Evolutionary conservation across 2,113 vertebrate species (phyloP).

Genomic region (Sphyrna mokarran): DNA sequence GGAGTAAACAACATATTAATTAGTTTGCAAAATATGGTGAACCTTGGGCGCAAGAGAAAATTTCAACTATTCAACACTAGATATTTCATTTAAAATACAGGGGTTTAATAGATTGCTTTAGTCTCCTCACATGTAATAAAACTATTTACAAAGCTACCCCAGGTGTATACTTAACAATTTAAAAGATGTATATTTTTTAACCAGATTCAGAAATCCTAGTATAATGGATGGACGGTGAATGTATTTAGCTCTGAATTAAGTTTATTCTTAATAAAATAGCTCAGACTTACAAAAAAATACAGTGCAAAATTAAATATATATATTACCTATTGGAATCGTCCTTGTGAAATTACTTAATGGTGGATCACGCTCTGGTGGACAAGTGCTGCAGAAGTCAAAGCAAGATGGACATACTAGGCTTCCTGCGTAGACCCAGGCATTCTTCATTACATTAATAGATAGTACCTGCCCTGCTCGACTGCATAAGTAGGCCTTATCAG

Average conservation of each 20-base stretch:
- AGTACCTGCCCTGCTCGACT: constrained; percentile 69
- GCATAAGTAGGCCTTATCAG: constrained; percentile 68
- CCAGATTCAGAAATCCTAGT: not conserved
- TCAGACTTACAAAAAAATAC: not conserved
- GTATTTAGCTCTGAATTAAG: not conserved
- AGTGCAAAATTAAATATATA: not conserved
- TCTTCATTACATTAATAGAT: constrained; percentile 69
- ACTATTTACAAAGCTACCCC: not conserved
- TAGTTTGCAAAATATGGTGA: not conserved
- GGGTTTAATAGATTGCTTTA: not conserved
- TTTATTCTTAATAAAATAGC: not conserved
- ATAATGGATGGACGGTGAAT: not conserved
- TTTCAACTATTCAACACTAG: not conserved
- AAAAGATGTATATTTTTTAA: not conserved
- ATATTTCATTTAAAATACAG: not conserved
- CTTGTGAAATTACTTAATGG: constrained; percentile 63
- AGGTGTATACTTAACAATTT: not conserved
- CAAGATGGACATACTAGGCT: constrained; percentile 83
- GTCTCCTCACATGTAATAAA: not conserved
- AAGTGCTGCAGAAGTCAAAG: constrained; percentile 72
- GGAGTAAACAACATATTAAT: not conserved
- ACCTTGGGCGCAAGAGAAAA: not conserved
- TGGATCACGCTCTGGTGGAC: constrained; percentile 73
- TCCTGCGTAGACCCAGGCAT: constrained; percentile 79
- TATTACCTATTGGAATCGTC: constrained; percentile 65